Evolutionary conservation across 2,113 vertebrate genomes (phyloP).

Genomic region (Rhinolophus ferrumequinum): DNA sequence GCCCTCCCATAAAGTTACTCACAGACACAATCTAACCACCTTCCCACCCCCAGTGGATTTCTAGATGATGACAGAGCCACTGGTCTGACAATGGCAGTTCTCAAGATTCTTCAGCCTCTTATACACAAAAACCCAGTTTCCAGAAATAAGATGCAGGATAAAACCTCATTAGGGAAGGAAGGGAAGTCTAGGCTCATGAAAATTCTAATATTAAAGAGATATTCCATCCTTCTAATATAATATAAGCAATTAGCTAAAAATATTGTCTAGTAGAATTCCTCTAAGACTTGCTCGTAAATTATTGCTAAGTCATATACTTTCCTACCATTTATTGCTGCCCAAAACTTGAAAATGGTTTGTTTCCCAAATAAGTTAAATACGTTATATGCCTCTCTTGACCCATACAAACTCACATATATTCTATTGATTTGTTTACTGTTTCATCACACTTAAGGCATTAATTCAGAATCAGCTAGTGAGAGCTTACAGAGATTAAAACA

Average conservation of each 20-base stretch:
- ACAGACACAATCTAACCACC: neutral
- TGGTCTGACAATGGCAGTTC: neutral
- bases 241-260: neutral
- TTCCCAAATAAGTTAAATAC: conserved; percentile 5
- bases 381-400: neutral
- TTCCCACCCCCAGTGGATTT: neutral
- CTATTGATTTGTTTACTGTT: conserved; percentile 4
- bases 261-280: neutral
- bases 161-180: conserved; percentile 18
- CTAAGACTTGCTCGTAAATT: neutral
- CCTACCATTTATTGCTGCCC: neutral
- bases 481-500: conserved; percentile 11
- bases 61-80: neutral
- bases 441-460: neutral
- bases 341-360: neutral
- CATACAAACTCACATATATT: neutral
- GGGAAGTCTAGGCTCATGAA: conserved; percentile 5
- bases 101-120: neutral
- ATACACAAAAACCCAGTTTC: neutral
- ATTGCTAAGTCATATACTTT: conserved; percentile 13
- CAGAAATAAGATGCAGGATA: neutral
- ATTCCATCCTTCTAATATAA: neutral
- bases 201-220: conserved; percentile 10
- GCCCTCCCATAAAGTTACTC: neutral
- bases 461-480: neutral